A percentile compares a stretch with the other conserved stretches of the same genome.
Evolutionary conservation across 2,888 invertebrate species (phyloP).

Genomic region (Ormyrus pomaceus): DNA sequence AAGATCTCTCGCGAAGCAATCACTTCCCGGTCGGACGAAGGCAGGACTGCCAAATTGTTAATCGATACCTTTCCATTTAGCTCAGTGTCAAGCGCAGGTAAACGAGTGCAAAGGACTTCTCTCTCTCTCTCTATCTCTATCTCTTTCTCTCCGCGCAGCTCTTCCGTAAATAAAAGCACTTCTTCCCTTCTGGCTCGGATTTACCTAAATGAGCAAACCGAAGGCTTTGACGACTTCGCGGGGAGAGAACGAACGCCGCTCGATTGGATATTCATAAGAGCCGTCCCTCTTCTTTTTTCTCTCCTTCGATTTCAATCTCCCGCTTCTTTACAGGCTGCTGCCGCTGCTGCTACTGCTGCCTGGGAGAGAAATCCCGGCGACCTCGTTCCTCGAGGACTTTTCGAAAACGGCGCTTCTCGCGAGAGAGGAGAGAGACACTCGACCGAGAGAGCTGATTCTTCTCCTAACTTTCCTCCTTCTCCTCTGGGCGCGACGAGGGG

Average conservation of each 20-base stretch:
- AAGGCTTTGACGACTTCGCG: conserved; percentile 22
- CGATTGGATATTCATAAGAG: not conserved
- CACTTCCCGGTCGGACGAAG: conserved; percentile 22
- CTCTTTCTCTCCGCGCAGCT: not conserved
- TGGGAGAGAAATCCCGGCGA: too few species aligned
- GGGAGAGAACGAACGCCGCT: conserved; percentile 5
- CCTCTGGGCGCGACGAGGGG: too few species aligned
- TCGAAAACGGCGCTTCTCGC: too few species aligned
- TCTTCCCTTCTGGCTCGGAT: not conserved
- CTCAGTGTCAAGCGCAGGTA: conserved; percentile 49
- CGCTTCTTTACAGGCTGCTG: conserved; percentile 6
- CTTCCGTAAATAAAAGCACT: conserved; percentile 19
- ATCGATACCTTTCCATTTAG: conserved; percentile 53
- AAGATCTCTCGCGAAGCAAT: conserved; percentile 38
- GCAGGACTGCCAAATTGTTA: conserved; percentile 49
- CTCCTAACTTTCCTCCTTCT: too few species aligned
- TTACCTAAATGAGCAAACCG: conserved; percentile 30
- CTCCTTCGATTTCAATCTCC: not conserved
- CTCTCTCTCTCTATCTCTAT: conserved; percentile 11
- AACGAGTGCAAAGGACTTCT: conserved; percentile 21
- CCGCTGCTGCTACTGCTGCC: too few species aligned
- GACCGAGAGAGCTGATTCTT: too few species aligned
- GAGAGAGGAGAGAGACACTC: too few species aligned
- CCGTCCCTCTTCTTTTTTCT: not conserved
- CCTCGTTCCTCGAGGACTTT: too few species aligned